phyloP scores from a whole-genome alignment of 2,113 vertebrate genomes.

The Artemisiospiza belli region DNA sequence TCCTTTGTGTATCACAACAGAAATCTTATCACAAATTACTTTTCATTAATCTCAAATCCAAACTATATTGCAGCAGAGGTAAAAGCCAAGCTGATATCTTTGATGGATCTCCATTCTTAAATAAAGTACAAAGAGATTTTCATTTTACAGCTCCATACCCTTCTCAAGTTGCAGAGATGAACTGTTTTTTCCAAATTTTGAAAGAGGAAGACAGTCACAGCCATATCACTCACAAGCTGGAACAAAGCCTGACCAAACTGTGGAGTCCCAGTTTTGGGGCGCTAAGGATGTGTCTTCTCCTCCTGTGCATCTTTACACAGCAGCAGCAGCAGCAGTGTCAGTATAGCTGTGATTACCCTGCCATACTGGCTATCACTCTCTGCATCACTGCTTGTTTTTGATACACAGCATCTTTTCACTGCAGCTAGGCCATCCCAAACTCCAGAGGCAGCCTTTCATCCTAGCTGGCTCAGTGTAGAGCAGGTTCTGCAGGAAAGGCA shows the following conservation, averaged over 20 bases:
- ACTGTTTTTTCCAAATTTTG: background rate
- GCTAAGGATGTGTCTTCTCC: background rate
- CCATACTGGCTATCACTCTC: background rate
- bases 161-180: background rate
- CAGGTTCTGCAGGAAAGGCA: background rate
- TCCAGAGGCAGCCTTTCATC: background rate
- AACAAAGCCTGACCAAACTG: background rate
- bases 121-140: background rate
- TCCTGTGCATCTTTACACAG: background rate
- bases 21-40: conserved; percentile 14
- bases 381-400: background rate
- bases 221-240: background rate
- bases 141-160: background rate
- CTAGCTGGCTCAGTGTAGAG: background rate
- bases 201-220: background rate
- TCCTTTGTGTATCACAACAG: background rate
- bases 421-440: background rate
- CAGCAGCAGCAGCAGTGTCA: background rate
- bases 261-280: background rate
- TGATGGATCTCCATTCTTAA: background rate
- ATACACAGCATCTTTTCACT: background rate
- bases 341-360: background rate
- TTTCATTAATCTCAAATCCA: conserved; percentile 39
- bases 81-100: conserved; percentile 21
- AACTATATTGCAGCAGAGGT: conserved; percentile 28